Base-by-base conservation (phyloP, 1,140 invertebrate genomes). In the Chrysopa pallens region DNA sequence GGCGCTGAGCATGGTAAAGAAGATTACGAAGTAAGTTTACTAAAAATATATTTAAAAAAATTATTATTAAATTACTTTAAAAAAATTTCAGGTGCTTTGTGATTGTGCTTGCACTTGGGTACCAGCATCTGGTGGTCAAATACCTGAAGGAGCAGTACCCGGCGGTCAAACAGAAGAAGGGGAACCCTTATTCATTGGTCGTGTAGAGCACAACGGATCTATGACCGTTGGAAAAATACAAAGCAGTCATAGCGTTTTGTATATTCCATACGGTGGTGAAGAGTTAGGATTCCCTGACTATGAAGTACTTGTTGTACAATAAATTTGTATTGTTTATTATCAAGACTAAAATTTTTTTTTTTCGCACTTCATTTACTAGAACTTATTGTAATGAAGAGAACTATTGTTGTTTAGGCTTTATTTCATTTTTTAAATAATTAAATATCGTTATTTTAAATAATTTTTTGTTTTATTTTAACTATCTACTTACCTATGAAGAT, bases 201-300 rank as follows among this genome's bases (percentile, higher is more conserved):
- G 77, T 40, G 75, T 74, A 1, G 59, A 67, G 12, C 76, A 81
- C 50, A 74, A 80, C 43, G 75, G 70, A 38, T 69, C 69, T 37
- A 41, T 79, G 31, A 80, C 76, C 1, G 68, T 74, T 8, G 78
- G 78, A 48, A 81, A 85, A 61, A 74, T 90, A 1, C 78, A 82
- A 50, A 70, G 76, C 0, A 77, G 74, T 3, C 84, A 80, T 54
- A 72, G 61, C 5, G 69, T 69, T 1, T 70, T 74, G 43, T 86
- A 85, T 61, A 80, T 85, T 55, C 71, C 82, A 6, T 84, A 70
- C 48, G 74, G 62, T 6, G 78, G 81, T 43, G 53, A 72, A 50
- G 78, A 85, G 57, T 42, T 86, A 15, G 66, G 73, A n/a, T 80
- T 74, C 59, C 62, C 68, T 17, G 76, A 84, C 27, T 88, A 78